Evolutionary conservation across 2,797 vertebrate species (phyloP).

Genomic region (Ispidina picta): DNA sequence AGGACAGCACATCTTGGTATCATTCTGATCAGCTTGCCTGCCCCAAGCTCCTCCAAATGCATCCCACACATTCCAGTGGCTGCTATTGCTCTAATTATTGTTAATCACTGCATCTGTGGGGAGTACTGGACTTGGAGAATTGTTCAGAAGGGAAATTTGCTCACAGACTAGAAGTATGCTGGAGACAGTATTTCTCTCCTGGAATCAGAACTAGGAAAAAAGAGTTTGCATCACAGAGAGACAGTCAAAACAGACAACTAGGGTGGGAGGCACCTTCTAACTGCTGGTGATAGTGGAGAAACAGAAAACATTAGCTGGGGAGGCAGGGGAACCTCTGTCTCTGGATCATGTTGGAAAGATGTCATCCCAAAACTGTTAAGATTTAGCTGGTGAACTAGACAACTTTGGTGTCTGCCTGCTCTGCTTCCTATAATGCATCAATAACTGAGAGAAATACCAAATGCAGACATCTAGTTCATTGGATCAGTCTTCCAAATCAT

Average conservation of each 20-base stretch:
- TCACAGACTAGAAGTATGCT: neutral
- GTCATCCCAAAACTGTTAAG: neutral
- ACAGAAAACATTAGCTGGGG: accelerated
- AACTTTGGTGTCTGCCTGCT: neutral
- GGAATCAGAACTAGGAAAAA: neutral
- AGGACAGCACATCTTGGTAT: neutral
- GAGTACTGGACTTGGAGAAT: neutral
- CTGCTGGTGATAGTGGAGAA: neutral
- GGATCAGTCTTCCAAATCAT: neutral
- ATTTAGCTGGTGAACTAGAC: neutral
- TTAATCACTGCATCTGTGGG: neutral
- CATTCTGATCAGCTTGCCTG: neutral
- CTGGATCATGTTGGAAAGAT: neutral
- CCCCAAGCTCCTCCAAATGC: neutral
- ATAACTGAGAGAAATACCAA: neutral
- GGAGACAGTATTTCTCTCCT: neutral
- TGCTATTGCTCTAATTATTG: neutral
- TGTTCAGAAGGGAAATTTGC: neutral
- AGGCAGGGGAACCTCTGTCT: neutral
- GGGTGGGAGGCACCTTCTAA: neutral
- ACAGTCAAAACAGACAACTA: neutral
- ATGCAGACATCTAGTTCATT: neutral
- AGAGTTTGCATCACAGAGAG: neutral
- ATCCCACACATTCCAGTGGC: neutral
- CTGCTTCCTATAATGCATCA: neutral